Evolutionary conservation across 1,140 invertebrate species (phyloP).

Genomic region (Oscheius sp.): DNA sequence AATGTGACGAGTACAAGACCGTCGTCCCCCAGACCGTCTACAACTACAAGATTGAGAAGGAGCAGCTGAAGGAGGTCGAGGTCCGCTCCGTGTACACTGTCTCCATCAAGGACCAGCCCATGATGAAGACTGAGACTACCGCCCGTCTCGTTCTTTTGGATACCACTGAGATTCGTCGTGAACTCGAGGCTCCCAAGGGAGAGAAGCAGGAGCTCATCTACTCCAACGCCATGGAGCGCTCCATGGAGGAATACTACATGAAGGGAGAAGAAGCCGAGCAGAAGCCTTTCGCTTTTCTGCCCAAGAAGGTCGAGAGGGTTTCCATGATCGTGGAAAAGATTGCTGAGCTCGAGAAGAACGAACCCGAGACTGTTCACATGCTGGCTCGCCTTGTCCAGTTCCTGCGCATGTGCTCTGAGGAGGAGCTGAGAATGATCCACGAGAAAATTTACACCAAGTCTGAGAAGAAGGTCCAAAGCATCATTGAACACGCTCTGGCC

Average conservation of each 20-base stretch:
- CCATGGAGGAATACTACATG: slow-evolving; percentile 34
- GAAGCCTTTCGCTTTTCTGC: slow-evolving; percentile 27
- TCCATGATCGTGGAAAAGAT: slow-evolving; percentile 22
- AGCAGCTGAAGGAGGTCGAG: slow-evolving; percentile 14
- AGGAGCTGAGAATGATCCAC: slow-evolving; percentile 36
- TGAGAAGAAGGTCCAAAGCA: slow-evolving; percentile 16
- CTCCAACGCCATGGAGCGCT: slow-evolving; percentile 11
- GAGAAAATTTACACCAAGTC: slow-evolving; percentile 22
- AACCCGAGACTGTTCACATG: slow-evolving; percentile 28
- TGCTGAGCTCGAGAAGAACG: slow-evolving; percentile 15
- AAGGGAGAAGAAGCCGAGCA: slow-evolving; percentile 37
- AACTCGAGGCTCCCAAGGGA: slow-evolving; percentile 12
- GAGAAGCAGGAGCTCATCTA: slow-evolving; percentile 23
- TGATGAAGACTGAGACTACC: slow-evolving; percentile 5
- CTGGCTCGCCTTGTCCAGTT: slow-evolving; percentile 38
- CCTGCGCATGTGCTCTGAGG: slow-evolving; percentile 33
- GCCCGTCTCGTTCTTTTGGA: background rate
- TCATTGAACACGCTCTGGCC: slow-evolving; percentile 38
- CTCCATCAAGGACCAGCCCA: slow-evolving; percentile 12
- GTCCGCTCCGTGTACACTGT: slow-evolving; percentile 26
- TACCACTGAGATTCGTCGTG: slow-evolving; percentile 1
- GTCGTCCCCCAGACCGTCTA: slow-evolving; percentile 16
- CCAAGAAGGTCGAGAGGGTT: slow-evolving; percentile 28
- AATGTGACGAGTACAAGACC: slow-evolving; percentile 26
- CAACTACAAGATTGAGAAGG: slow-evolving; percentile 26